These are phyloP conservation scores for Psettodes erumei DNA, from an alignment of 2,113 vertebrate species.

Conservation along the genomic window DNA sequence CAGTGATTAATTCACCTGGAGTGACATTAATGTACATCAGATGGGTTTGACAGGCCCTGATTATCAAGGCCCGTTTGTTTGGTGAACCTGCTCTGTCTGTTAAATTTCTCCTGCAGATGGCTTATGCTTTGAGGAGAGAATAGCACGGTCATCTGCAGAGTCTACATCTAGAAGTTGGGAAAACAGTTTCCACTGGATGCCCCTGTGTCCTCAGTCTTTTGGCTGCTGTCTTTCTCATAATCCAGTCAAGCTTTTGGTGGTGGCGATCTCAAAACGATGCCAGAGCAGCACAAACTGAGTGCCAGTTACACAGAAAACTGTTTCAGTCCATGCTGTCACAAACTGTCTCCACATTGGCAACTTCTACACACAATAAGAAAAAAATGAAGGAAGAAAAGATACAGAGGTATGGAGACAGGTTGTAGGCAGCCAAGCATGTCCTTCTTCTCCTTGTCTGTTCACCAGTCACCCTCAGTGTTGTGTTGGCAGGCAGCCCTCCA, in stretches of 20 bases:
- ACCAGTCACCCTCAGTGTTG: constrained; percentile 34
- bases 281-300: background rate
- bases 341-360: constrained; percentile 3
- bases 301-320: background rate
- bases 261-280: background rate
- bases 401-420: constrained; percentile 33
- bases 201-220: too few relatives aligned
- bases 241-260: background rate
- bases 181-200: background rate
- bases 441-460: constrained; percentile 44
- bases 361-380: constrained; percentile 20
- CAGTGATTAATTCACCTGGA: too few relatives aligned
- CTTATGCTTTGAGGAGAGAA: too few relatives aligned
- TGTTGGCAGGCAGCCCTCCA: constrained; percentile 49
- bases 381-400: constrained; percentile 39
- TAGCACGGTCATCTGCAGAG: background rate
- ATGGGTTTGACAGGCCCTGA: background rate
- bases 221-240: background rate
- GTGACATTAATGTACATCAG: background rate
- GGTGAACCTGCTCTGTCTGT: too few relatives aligned
- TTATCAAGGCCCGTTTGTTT: background rate
- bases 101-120: too few relatives aligned
- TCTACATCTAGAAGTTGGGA: background rate
- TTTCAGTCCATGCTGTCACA: constrained; percentile 19
- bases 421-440: constrained; percentile 52